Conservation (phyloP, 1,140 invertebrate species). For the Notospermus geniculatus region DNA sequence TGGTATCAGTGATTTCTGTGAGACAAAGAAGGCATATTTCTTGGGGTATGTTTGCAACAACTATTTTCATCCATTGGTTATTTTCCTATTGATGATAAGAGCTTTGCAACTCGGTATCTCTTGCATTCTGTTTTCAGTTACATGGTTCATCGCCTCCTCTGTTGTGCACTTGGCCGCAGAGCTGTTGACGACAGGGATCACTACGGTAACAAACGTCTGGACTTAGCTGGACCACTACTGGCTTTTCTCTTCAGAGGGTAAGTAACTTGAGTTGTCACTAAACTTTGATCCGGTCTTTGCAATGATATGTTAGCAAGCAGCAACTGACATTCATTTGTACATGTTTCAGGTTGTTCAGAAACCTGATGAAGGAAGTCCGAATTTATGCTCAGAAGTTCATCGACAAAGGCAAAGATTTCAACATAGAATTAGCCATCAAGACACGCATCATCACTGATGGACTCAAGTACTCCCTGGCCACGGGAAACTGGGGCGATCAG, state of each 20-base stretch:
- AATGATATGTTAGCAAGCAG: too few relatives aligned
- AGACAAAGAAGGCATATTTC: slow-evolving; percentile 99
- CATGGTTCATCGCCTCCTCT: slow-evolving; percentile 94
- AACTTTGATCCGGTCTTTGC: too few relatives aligned
- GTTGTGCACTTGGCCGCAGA: slow-evolving; percentile 89
- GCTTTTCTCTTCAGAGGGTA: slow-evolving; percentile 91
- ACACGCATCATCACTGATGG: slow-evolving; percentile 98
- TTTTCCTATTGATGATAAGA: not conserved
- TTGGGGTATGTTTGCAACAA: slow-evolving; percentile 64
- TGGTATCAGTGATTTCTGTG: slow-evolving; percentile 97
- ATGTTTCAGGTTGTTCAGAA: slow-evolving; percentile 49
- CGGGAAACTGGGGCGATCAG: slow-evolving; percentile 99
- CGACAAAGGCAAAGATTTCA: slow-evolving; percentile 97
- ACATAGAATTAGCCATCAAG: slow-evolving; percentile 94
- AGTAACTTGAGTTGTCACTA: too few relatives aligned
- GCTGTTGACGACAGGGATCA: slow-evolving; percentile 99
- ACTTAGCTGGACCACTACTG: slow-evolving; percentile 92
- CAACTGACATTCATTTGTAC: too few relatives aligned
- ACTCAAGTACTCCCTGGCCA: slow-evolving; percentile 94
- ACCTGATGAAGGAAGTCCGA: slow-evolving; percentile 66
- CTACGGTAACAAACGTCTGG: slow-evolving; percentile 96
- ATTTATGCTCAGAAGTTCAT: slow-evolving; percentile 99
- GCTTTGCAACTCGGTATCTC: not conserved
- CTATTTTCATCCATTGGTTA: slow-evolving; percentile 4
- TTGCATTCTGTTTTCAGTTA: slow-evolving; percentile 63